phyloP scores from a whole-genome alignment of 2,113 vertebrate genomes.

The Hippocampus barbouri region DNA sequence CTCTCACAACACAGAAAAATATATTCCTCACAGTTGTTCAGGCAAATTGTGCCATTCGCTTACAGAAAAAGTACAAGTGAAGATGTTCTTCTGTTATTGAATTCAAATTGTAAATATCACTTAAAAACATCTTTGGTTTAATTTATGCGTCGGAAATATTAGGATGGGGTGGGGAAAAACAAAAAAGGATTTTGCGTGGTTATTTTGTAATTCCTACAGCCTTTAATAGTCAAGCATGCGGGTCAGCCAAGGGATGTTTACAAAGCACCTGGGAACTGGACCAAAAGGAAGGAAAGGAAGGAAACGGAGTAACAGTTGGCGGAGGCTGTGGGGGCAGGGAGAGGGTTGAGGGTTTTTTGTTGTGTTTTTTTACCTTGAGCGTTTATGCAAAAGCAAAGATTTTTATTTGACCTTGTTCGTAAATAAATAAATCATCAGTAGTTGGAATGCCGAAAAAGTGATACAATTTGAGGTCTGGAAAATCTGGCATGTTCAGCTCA shows the following conservation, averaged over 20 bases:
- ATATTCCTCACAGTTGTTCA: too few relatives aligned
- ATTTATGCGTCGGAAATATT: neutral
- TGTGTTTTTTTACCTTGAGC: neutral
- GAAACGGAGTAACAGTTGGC: conserved; percentile 1
- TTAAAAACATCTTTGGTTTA: neutral
- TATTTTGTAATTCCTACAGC: neutral
- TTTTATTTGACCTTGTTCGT: neutral
- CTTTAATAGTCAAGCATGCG: neutral
- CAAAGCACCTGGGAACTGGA: conserved; percentile 7
- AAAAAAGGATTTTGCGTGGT: neutral
- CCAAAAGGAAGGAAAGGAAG: neutral
- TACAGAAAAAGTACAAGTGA: neutral
- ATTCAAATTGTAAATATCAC: neutral
- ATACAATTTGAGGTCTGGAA: neutral
- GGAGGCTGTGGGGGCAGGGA: neutral
- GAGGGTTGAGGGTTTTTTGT: neutral
- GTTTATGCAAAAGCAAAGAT: neutral
- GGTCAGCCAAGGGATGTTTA: conserved; percentile 9
- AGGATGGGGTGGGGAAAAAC: neutral
- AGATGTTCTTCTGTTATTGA: neutral
- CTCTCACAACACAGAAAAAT: neutral
- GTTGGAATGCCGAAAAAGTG: neutral
- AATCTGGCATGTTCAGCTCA: neutral
- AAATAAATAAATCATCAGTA: neutral
- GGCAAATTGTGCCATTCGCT: too few relatives aligned